Evolutionary conservation across 2,888 invertebrate species (phyloP), one percentile per base, ranked within the genome.

Genomic region (Dyspetes luteomarginatus): DNA sequence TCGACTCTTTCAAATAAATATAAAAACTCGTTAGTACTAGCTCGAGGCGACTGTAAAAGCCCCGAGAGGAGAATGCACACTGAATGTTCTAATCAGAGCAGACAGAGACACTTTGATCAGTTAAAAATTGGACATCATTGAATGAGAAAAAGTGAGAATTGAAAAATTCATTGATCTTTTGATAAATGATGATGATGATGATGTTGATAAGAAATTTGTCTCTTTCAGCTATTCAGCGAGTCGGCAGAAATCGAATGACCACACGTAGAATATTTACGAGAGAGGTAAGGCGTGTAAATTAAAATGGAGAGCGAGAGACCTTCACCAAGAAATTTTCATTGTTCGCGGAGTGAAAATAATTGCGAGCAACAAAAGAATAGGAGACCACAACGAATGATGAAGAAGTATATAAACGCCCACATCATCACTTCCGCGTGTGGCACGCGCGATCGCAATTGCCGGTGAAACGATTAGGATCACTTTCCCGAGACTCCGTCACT

Each of bases 391-490:
- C 7, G 19, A 19, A 28, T 15, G 9, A 3, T 17, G 1, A 19
- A 52, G 67, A 36, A 36, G 9, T 36, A 36, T 36, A 36, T 36
- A 36, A 36, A 36, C 36, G 7, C 36, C 12, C 12, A 36, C 12
- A 36, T 36, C 36, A 9, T 36, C 48, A 55, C 64, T 78, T 78
- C 78, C 78, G 62, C 26, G 26, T 71, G 45, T 30, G 78, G 68
- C 78, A 82, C 79, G 78, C 83, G 83, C 82, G 75, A 79, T 75
- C 68, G 76, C 82, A 43, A 84, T 84, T 81, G 76, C 65, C 82
- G 28, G 50, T 55, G 12, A 4, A 86, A 84, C 84, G 85, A 86
- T 87, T 84, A 83, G 83, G 86, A 86, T 88, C 86, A 86, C 88
- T 89, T 88, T 88, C 88, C 85, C 86, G 85, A 81, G 67, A 62